Conservation (phyloP, 2,888 invertebrate species). For the Drosophila subsilvestris region DNA sequence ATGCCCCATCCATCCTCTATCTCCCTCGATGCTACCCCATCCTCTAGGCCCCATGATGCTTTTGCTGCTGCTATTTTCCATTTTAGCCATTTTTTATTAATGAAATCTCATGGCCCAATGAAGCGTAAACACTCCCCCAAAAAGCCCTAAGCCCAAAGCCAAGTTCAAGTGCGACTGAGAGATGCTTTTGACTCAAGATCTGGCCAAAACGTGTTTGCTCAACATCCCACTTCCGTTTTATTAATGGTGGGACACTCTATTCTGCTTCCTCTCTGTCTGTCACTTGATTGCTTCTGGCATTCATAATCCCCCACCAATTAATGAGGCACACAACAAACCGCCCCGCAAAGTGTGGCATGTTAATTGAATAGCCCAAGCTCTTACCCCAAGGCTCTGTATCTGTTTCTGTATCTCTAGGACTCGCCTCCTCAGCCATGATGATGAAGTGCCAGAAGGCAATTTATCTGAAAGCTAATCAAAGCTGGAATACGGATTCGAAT, state of each 20-base stretch:
- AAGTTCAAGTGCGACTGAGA: slow-evolving; percentile 44
- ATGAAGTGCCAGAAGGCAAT: slow-evolving; percentile 59
- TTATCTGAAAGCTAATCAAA: slow-evolving; percentile 71
- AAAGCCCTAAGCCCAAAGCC: slow-evolving; percentile 21
- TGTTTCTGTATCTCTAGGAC: neutral
- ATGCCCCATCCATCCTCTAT: neutral
- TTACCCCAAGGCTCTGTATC: slow-evolving; percentile 11
- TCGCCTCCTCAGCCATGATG: slow-evolving; percentile 41
- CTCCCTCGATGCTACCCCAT: neutral
- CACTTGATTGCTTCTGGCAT: slow-evolving; percentile 50
- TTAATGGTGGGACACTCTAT: slow-evolving; percentile 52
- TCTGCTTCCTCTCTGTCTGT: slow-evolving; percentile 44
- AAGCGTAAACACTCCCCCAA: slow-evolving; percentile 68
- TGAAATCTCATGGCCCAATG: slow-evolving; percentile 79
- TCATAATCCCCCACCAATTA: slow-evolving; percentile 63
- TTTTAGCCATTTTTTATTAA: slow-evolving; percentile 79
- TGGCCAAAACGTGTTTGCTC: slow-evolving; percentile 47
- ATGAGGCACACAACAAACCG: slow-evolving; percentile 13
- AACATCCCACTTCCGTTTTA: slow-evolving; percentile 43
- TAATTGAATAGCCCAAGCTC: slow-evolving; percentile 58
- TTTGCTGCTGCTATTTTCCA: slow-evolving; percentile 58
- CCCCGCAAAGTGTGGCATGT: slow-evolving; percentile 36
- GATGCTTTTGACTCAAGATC: slow-evolving; percentile 43
- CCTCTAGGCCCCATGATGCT: neutral
- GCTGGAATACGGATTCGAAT: slow-evolving; percentile 6